Conservation (phyloP, 2,113 vertebrate genomes). For the Acanthochromis polyacanthus region DNA sequence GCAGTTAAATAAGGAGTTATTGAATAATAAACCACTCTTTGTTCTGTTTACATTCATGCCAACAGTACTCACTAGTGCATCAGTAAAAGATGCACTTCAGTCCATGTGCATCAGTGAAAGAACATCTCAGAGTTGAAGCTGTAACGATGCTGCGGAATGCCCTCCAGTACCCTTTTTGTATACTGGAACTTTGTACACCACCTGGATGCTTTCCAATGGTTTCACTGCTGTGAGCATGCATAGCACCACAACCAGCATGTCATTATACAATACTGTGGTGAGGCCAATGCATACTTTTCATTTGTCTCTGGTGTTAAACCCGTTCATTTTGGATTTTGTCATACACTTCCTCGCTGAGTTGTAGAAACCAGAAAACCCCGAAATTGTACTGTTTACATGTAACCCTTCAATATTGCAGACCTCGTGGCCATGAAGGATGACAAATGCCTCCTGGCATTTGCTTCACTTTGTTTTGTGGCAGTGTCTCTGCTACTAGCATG, state of each 20-base stretch:
- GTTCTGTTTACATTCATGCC: constrained; percentile 33
- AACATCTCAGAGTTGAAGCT: constrained; percentile 12
- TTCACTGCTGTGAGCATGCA: constrained; percentile 69
- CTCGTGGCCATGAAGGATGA: constrained; percentile 78
- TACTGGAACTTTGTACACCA: constrained; percentile 58
- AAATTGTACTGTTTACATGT: constrained; percentile 87
- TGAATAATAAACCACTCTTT: constrained; percentile 26
- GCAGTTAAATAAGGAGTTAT: constrained; percentile 17
- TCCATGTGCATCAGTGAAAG: neutral
- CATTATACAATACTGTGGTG: constrained; percentile 85
- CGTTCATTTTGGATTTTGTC: constrained; percentile 84
- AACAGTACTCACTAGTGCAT: constrained; percentile 10
- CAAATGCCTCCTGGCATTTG: constrained; percentile 77
- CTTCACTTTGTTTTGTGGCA: constrained; percentile 80
- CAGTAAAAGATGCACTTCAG: constrained; percentile 11
- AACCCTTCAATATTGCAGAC: constrained; percentile 81
- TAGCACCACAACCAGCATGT: constrained; percentile 77
- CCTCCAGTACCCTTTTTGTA: constrained; percentile 49
- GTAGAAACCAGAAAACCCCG: constrained; percentile 85
- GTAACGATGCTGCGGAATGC: constrained; percentile 38
- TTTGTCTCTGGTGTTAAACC: constrained; percentile 85
- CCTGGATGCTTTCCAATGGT: constrained; percentile 71
- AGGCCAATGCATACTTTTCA: constrained; percentile 82
- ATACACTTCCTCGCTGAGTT: constrained; percentile 80
- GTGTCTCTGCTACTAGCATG: constrained; percentile 69